Conservation (phyloP, 2,797 vertebrate genomes). For the Semotilus atromaculatus region DNA sequence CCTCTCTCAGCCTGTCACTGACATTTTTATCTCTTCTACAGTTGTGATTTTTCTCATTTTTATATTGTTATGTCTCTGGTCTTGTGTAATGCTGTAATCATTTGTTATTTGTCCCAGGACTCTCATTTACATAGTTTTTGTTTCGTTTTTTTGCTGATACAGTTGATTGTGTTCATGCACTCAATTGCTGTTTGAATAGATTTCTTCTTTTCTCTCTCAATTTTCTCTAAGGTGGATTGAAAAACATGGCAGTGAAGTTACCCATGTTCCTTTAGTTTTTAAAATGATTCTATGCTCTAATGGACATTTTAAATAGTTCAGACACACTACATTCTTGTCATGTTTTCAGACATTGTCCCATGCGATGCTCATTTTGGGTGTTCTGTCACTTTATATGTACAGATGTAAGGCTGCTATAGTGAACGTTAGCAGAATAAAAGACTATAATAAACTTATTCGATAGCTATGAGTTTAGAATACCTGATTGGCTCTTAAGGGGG, state of each 20-base stretch:
- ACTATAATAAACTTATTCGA: slow-evolving; percentile 22
- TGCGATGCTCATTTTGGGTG: slow-evolving; percentile 62
- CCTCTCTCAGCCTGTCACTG: slow-evolving; percentile 51
- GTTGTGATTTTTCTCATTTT: slow-evolving; percentile 46
- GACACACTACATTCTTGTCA: slow-evolving; percentile 65
- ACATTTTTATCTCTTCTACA: slow-evolving; percentile 51
- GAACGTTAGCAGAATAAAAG: slow-evolving; percentile 63
- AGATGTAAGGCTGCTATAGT: slow-evolving; percentile 51
- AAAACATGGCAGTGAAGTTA: slow-evolving; percentile 36
- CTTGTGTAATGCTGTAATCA: slow-evolving; percentile 49
- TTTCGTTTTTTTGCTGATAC: slow-evolving; percentile 38
- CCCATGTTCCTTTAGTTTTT: background rate
- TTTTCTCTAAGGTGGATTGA: slow-evolving; percentile 38
- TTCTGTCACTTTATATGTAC: slow-evolving; percentile 65
- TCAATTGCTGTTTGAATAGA: slow-evolving; percentile 50
- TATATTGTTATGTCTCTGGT: slow-evolving; percentile 41
- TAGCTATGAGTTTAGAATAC: slow-evolving; percentile 41
- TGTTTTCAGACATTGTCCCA: slow-evolving; percentile 49
- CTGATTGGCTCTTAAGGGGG: slow-evolving; percentile 52
- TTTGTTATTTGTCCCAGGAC: slow-evolving; percentile 55
- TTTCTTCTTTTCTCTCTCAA: slow-evolving; percentile 34
- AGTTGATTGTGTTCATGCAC: slow-evolving; percentile 12
- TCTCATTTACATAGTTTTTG: slow-evolving; percentile 47
- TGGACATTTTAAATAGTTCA: slow-evolving; percentile 67
- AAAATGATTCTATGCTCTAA: slow-evolving; percentile 53